Evolutionary conservation across 30 jellyfish, hydroid and myxozoan species (phyloP).

Genomic region (Turritopsis rubra): DNA sequence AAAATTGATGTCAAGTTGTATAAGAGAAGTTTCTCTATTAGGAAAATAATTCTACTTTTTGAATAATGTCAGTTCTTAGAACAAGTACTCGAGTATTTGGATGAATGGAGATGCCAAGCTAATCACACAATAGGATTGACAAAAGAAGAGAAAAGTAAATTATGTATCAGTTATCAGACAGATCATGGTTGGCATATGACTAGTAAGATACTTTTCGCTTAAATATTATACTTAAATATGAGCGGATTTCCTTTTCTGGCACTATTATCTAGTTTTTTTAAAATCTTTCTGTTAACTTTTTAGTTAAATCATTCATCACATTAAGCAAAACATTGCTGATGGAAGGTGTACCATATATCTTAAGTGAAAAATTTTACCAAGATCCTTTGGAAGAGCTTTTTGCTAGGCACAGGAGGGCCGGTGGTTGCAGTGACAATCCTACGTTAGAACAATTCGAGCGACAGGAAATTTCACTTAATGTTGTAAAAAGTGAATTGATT

Average conservation of each 20-base stretch:
- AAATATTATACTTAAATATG: neutral
- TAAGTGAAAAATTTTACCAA: conserved; percentile 4
- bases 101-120: neutral
- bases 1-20: neutral
- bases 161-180: neutral
- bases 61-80: neutral
- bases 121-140: neutral
- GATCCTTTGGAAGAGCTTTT: conserved; percentile 15
- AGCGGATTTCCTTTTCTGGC: neutral
- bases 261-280: neutral
- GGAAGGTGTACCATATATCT: neutral
- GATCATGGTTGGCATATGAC: conserved; percentile 10
- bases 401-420: neutral
- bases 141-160: neutral
- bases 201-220: neutral
- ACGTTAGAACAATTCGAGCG: too few species aligned
- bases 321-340: neutral
- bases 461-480: too few species aligned
- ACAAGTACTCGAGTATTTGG: neutral
- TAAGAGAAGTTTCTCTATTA: neutral
- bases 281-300: neutral
- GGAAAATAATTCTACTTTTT: neutral
- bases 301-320: neutral
- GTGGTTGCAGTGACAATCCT: conserved; percentile 12
- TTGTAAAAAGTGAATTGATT: too few species aligned